Evolutionary conservation across 2,888 invertebrate species (phyloP).

Genomic region (Stenotaenia linearis): DNA sequence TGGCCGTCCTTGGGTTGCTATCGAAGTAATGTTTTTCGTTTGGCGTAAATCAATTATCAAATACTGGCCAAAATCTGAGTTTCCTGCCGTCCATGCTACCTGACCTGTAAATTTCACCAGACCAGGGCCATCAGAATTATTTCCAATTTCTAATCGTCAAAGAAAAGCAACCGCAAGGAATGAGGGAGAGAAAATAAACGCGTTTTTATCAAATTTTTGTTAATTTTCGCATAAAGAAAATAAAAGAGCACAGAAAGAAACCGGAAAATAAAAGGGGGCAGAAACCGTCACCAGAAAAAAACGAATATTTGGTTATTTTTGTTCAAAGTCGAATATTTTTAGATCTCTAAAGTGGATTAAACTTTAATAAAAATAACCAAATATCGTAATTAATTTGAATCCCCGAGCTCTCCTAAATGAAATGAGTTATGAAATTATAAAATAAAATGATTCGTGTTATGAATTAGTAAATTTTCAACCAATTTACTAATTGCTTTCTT

Average conservation of each 20-base stretch:
- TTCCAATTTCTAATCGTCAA: background rate
- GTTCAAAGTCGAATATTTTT: too few species aligned
- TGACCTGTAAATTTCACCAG: constrained; percentile 59
- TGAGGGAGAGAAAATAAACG: too few species aligned
- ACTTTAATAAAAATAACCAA: too few species aligned
- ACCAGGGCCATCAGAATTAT: background rate
- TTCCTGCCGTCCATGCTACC: constrained; percentile 80
- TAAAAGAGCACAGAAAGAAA: constrained; percentile 5
- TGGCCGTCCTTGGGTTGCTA: constrained; percentile 83
- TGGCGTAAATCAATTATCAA: constrained; percentile 82
- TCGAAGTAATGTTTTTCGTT: constrained; percentile 79
- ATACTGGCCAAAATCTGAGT: constrained; percentile 87
- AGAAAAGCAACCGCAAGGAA: background rate
- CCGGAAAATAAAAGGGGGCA: background rate
- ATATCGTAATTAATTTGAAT: too few species aligned
- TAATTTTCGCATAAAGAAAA: background rate
- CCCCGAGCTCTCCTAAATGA: too few species aligned
- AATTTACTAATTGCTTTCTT: constrained; percentile 44
- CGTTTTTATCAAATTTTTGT: too few species aligned
- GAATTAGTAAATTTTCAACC: background rate
- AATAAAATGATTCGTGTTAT: too few species aligned
- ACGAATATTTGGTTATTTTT: background rate
- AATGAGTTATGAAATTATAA: too few species aligned
- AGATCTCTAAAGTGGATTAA: background rate
- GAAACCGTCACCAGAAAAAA: background rate